Percentiles rank a stretch among this genome's conserved stretches.
phyloP scores from a whole-genome alignment of 1,140 invertebrate genomes.

The Bombus breviceps region DNA sequence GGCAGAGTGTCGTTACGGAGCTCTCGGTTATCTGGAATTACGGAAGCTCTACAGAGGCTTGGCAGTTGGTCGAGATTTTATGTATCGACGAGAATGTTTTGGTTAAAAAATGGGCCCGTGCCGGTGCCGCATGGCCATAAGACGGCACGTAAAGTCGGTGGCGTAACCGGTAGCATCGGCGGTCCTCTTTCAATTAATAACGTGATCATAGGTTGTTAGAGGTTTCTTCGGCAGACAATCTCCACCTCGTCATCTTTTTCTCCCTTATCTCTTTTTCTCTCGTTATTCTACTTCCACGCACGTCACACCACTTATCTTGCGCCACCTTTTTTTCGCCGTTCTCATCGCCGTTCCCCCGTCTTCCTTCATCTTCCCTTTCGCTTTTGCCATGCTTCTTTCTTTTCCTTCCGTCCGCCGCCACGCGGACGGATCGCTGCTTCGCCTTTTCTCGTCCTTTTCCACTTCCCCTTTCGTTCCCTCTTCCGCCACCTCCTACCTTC shows the following conservation, averaged over 20 bases:
- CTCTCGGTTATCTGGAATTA: background rate
- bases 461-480: background rate
- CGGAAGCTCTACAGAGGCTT: background rate
- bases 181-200: slow-evolving; percentile 82
- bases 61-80: slow-evolving; percentile 23
- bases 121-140: slow-evolving; percentile 63
- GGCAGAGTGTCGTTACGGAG: background rate
- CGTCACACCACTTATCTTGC: slow-evolving; percentile 66
- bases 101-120: slow-evolving; percentile 66
- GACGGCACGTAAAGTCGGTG: slow-evolving; percentile 69
- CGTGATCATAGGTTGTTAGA: slow-evolving; percentile 81
- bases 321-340: slow-evolving; percentile 60
- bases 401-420: background rate
- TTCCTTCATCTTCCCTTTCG: background rate
- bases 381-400: background rate
- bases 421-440: background rate
- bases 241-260: slow-evolving; percentile 51
- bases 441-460: background rate
- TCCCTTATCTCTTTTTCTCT: slow-evolving; percentile 57
- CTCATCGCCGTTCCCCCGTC: slow-evolving; percentile 53
- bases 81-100: slow-evolving; percentile 65
- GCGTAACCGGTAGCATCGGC: slow-evolving; percentile 78
- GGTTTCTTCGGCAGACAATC: slow-evolving; percentile 72
- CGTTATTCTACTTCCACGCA: slow-evolving; percentile 63
- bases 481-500: too few relatives aligned